A percentile compares a stretch with the other conserved stretches of the same genome.
Conservation (phyloP, 2,888 invertebrate species). For the Serrognathus titanus region DNA sequence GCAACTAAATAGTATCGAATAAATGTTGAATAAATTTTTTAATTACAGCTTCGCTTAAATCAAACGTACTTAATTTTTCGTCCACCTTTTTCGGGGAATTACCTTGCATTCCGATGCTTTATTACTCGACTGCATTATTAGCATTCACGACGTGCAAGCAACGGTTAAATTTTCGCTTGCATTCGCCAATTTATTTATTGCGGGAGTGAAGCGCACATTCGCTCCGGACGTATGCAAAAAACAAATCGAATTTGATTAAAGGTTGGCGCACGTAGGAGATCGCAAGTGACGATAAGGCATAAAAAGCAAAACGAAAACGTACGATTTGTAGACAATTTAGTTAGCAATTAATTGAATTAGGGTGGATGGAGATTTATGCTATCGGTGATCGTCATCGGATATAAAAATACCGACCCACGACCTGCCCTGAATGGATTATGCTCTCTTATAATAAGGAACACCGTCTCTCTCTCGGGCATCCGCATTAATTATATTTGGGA, state of each 20-base stretch:
- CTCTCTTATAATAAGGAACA: conserved; percentile 6
- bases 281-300: conserved; percentile 10
- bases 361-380: conserved; percentile 32
- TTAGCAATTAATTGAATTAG: conserved; percentile 33
- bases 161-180: too few relatives aligned
- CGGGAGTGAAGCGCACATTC: not conserved
- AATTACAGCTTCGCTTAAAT: too few relatives aligned
- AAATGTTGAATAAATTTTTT: too few relatives aligned
- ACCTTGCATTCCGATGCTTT: too few relatives aligned
- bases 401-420: conserved; percentile 27
- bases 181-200: too few relatives aligned
- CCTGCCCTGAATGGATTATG: conserved; percentile 19
- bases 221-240: not conserved
- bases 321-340: conserved; percentile 33
- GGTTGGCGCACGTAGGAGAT: conserved; percentile 10
- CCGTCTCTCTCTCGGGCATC: not conserved
- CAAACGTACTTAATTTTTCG: too few relatives aligned
- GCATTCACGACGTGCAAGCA: too few relatives aligned
- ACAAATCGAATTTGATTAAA: conserved; percentile 4
- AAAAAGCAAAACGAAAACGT: conserved; percentile 18
- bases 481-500: too few relatives aligned
- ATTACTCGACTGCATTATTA: too few relatives aligned
- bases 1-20: too few relatives aligned
- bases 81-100: too few relatives aligned
- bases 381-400: conserved; percentile 27